Evolutionary conservation across 2,797 vertebrate genomes (phyloP).

Genomic region (Ctenopoma multispine): DNA sequence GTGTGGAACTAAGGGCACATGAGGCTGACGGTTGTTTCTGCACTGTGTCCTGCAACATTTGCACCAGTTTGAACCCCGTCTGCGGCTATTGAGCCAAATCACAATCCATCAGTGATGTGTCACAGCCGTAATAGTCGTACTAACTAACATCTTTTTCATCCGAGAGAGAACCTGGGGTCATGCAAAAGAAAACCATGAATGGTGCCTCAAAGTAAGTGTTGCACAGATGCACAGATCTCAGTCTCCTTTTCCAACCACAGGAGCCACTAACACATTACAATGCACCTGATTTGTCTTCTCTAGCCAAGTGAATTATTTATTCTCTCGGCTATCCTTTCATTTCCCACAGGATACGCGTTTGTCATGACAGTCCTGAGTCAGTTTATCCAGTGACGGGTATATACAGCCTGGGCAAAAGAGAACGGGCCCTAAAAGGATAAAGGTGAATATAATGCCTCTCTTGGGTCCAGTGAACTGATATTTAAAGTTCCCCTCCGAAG

Average conservation of each 20-base stretch:
- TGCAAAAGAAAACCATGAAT: constrained; percentile 1
- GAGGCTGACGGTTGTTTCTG: too few relatives aligned
- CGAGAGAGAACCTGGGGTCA: background rate
- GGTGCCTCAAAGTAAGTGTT: background rate
- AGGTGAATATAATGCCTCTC: constrained; percentile 9
- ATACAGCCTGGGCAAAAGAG: background rate
- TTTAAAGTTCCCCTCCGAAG: constrained; percentile 21
- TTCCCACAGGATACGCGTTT: background rate
- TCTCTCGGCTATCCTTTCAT: background rate
- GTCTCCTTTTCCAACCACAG: background rate
- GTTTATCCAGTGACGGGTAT: background rate
- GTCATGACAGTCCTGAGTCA: background rate
- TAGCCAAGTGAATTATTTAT: constrained; percentile 8
- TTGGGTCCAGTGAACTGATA: constrained; percentile 19
- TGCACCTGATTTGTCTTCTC: background rate
- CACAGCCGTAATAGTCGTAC: too few relatives aligned
- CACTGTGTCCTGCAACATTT: too few relatives aligned
- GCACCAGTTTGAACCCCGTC: too few relatives aligned
- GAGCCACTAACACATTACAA: background rate
- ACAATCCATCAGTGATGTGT: too few relatives aligned
- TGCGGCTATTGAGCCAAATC: too few relatives aligned
- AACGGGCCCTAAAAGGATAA: background rate
- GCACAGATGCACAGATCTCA: background rate
- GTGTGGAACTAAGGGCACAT: too few relatives aligned
- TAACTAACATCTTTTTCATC: too few relatives aligned